These are phyloP conservation scores for Hetaerina americana DNA, from an alignment of 1,140 invertebrate species.

Conservation along the genomic window DNA sequence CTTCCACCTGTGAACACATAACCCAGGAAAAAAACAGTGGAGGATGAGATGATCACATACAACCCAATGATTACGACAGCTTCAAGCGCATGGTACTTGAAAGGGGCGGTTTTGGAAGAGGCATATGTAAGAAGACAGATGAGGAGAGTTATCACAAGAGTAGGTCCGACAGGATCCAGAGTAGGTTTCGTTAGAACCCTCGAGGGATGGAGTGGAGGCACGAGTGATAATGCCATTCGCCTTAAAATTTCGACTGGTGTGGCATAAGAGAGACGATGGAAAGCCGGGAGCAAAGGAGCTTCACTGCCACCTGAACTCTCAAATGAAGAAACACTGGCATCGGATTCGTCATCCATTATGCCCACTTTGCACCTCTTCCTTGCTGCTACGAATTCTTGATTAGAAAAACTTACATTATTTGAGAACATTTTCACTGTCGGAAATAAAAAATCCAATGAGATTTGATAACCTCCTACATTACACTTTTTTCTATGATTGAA, in stretches of 20 bases:
- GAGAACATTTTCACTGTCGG: background rate
- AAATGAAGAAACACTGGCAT: background rate
- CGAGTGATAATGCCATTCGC: background rate
- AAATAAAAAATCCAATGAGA: no score
- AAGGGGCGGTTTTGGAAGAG: background rate
- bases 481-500: no score
- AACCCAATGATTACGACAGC: background rate
- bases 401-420: background rate
- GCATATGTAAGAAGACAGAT: background rate
- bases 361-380: background rate
- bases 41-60: background rate
- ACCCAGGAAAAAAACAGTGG: background rate
- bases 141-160: background rate
- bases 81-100: background rate
- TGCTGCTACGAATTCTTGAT: background rate
- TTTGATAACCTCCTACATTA: no score
- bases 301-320: background rate
- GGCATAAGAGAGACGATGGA: background rate
- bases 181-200: background rate
- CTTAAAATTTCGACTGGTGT: background rate
- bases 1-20: background rate
- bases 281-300: background rate
- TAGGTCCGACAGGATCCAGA: background rate
- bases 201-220: background rate
- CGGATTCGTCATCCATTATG: background rate